Evolutionary conservation across 1,140 invertebrate species (phyloP), one percentile per base, ranked within the genome.

Genomic region (Idris sp.): DNA sequence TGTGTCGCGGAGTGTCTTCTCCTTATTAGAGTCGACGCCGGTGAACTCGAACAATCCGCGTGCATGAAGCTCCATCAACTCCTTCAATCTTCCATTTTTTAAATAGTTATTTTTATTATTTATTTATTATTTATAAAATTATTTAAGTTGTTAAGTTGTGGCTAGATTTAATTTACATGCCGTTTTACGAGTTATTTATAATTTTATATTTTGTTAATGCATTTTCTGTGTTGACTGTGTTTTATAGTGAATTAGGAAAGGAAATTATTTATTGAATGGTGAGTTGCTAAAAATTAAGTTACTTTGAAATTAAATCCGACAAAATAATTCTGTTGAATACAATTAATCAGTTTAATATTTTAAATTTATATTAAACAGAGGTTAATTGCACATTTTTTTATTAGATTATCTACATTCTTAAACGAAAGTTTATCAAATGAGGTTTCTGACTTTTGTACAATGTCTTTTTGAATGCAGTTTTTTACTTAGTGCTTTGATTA

Each of bases 1-100:
- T 48, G 49, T 54, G 43, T 73, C 59, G 68, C 59, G 68, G 53
- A 73, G 56, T 48, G 51, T 64, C 68, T 73, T 58, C 67, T 68
- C 26, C 67, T 73, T 58, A 64, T 64, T 73, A 73, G 44, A 64
- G 40, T 56, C 48, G 67, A 40, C n/a, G n/a, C n/a, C n/a, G n/a
- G n/a, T n/a, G n/a, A n/a, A n/a, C n/a, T n/a, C 51, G 67, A 25
- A 40, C 18, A 31, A 62, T 56, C 49, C 40, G 56, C 49, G 40
- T 35, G 41, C 54, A 35, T 30, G 13, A 33, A 48, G 16, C 33
- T 22, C 13, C 33, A 26, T 25, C 8, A 36, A 15, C 40, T 54
- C 26, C 10, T 7, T 7, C 11, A n/a, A n/a, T n/a, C n/a, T n/a
- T n/a, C n/a, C n/a, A n/a, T n/a, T 11, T 61, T 61, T 72, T 31